Percentiles rank a stretch among this genome's conserved stretches.
Conservation (phyloP, 2,113 vertebrate genomes). For the Leptodactylus fuscus region DNA sequence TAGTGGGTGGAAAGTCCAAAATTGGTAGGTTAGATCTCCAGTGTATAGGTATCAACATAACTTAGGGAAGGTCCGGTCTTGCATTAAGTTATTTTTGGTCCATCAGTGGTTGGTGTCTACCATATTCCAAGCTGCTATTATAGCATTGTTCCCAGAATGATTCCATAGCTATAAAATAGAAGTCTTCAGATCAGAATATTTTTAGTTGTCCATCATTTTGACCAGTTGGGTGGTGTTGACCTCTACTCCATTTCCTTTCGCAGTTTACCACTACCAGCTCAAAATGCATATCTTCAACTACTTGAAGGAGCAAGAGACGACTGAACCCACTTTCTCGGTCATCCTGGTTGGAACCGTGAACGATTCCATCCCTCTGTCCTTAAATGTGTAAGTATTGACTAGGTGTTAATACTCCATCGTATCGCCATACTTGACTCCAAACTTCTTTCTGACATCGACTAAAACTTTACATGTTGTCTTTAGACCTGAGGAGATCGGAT, state of each 20-base stretch:
- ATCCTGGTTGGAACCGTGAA: slow-evolving; percentile 81
- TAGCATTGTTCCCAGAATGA: too few relatives aligned
- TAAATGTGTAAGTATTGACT: slow-evolving; percentile 84
- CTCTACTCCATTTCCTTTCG: slow-evolving; percentile 13
- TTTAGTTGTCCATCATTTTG: too few relatives aligned
- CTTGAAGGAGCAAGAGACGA: slow-evolving; percentile 69
- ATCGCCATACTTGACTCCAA: neutral
- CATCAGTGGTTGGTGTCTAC: too few relatives aligned
- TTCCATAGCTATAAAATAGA: too few relatives aligned
- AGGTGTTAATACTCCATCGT: neutral
- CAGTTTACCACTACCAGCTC: slow-evolving; percentile 97
- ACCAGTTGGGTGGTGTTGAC: slow-evolving; percentile 20
- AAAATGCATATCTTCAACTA: slow-evolving; percentile 96
- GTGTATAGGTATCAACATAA: too few relatives aligned
- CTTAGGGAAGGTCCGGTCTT: too few relatives aligned
- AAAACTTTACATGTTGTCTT: neutral
- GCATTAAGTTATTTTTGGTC: too few relatives aligned
- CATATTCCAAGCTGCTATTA: too few relatives aligned
- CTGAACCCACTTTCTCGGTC: slow-evolving; percentile 83
- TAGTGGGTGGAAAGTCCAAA: neutral
- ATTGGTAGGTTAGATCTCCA: too few relatives aligned
- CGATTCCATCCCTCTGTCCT: slow-evolving; percentile 77
- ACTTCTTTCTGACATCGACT: neutral
- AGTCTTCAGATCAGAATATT: too few relatives aligned
- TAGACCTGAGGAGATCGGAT: slow-evolving; percentile 76